Evolutionary conservation across 1,140 invertebrate genomes (phyloP), one percentile per base, ranked within the genome.

Genomic region (Nixonia krombeini): DNA sequence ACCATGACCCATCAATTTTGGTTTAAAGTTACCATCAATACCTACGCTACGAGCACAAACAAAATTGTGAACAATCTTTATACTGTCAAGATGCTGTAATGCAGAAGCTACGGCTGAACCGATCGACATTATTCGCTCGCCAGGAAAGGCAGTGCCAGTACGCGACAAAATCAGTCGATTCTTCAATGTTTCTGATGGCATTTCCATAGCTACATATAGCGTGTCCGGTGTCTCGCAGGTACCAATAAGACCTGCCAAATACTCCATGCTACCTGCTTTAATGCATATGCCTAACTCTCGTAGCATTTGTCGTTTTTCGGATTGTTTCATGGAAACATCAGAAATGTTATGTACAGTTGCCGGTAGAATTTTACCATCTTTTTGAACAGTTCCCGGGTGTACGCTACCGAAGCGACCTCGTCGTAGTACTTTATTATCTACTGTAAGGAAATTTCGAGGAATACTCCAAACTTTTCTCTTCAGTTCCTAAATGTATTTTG

Each of bases 331-430:
- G 21, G 88, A 87, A 33, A 86, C 86, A 63, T 94, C 90, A 5
- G 81, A 71, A 66, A 89, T 87, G 46, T 69, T 85, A 42, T 88
- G 87, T 40, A 87, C 67, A 0, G 80, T 66, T 16, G 83, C 79
- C 4, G 69, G 51, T 8, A 75, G 73, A 2, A 69, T 42, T 29
- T 66, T 73, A 1, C 81, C 79, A 55, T 90, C 87, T 68, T 89
- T 89, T 50, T 88, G 84, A 1, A 93, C 85, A 35, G 85, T 88
- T 0, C 90, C 91, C 55, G 84, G 89, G 17, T 91, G 89, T 10
- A 94, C 89, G 38, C 89, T 89, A 0, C 93, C 93, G 82, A 92
- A 95, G 64, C 87, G 87, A 13, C 93, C 93, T n/a, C 90, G 81
- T 0, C 90, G 90, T n/a, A 92, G 75, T 69, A 89, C 86, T 9